Conservation (phyloP, 1,140 invertebrate genomes). For the Homalodisca vitripennis region DNA sequence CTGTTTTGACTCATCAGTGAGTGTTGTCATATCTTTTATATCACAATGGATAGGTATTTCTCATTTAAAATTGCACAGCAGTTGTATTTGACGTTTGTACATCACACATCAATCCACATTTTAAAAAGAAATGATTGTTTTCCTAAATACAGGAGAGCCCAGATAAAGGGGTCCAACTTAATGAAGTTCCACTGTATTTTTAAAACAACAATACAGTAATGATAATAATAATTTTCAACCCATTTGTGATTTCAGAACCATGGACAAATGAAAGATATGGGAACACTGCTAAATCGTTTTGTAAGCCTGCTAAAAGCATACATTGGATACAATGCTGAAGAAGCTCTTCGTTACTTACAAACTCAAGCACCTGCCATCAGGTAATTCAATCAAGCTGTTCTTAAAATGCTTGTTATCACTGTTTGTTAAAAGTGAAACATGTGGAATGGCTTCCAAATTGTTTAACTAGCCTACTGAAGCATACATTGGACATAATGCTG, state of each 20-base stretch:
- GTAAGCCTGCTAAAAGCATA: slow-evolving; percentile 63
- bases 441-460: slow-evolving; percentile 57
- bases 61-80: too few relatives aligned
- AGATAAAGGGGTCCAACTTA: too few relatives aligned
- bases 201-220: too few relatives aligned
- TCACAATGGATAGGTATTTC: too few relatives aligned
- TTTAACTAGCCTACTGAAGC: slow-evolving; percentile 60
- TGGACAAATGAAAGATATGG: slow-evolving; percentile 59
- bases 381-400: slow-evolving; percentile 44
- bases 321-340: slow-evolving; percentile 56
- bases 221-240: too few relatives aligned
- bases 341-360: slow-evolving; percentile 58
- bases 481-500: slow-evolving; percentile 59
- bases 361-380: slow-evolving; percentile 55
- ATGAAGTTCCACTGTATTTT: too few relatives aligned
- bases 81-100: too few relatives aligned
- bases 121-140: too few relatives aligned
- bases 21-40: too few relatives aligned
- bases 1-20: too few relatives aligned
- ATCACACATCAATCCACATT: too few relatives aligned
- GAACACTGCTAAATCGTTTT: slow-evolving; percentile 58
- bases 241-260: slow-evolving; percentile 66
- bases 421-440: slow-evolving; percentile 53
- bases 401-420: neutral
- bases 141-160: too few relatives aligned